Conservation (phyloP, 2,888 invertebrate genomes). For the Sminthurinus aureus region DNA sequence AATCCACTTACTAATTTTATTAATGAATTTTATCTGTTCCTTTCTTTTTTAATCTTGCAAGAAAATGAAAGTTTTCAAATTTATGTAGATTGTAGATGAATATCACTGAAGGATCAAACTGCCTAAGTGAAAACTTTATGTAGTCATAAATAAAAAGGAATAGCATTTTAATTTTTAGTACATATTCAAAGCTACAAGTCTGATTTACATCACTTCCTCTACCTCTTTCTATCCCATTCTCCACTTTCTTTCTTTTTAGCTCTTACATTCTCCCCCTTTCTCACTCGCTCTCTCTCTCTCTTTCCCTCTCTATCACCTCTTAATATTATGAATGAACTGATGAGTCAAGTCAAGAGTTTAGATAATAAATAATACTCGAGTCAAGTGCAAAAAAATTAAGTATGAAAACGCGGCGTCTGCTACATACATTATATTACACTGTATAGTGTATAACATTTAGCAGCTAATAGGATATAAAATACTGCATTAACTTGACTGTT, state of each 20-base stretch:
- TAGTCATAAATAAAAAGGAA: too few relatives aligned
- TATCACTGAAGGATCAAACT: too few relatives aligned
- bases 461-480: too few relatives aligned
- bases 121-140: too few relatives aligned
- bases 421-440: background rate
- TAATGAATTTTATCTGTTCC: background rate
- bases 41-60: background rate
- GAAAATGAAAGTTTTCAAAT: too few relatives aligned
- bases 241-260: background rate
- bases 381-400: background rate
- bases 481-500: too few relatives aligned
- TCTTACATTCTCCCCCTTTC: background rate
- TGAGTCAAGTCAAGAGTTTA: constrained; percentile 2
- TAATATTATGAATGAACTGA: constrained; percentile 4
- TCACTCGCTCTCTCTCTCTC: background rate
- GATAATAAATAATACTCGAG: background rate
- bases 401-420: background rate
- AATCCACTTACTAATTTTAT: background rate
- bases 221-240: background rate
- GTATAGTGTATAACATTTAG: too few relatives aligned
- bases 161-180: too few relatives aligned
- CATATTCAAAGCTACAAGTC: too few relatives aligned
- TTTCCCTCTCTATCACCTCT: background rate
- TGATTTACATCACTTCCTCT: too few relatives aligned
- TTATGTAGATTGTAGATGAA: too few relatives aligned